Conservation (phyloP, 2,113 vertebrate species). For the Recurvirostra avosetta region DNA sequence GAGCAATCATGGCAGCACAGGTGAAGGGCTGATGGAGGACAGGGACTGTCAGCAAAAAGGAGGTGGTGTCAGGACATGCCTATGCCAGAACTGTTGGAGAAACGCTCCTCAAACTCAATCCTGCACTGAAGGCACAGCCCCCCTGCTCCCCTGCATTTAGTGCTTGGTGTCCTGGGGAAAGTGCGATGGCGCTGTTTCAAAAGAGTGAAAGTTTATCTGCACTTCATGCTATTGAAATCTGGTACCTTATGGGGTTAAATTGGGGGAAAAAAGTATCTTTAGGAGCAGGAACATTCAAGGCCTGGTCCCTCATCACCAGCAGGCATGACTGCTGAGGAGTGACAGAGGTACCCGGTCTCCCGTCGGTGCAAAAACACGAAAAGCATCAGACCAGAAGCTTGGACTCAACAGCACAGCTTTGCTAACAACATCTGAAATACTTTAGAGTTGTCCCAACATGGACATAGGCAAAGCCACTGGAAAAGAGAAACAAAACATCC, state of each 20-base stretch:
- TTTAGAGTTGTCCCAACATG: background rate
- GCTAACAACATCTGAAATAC: background rate
- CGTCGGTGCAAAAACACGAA: background rate
- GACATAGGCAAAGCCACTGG: background rate
- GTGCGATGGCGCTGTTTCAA: accelerated
- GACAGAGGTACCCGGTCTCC: background rate
- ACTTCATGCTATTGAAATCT: accelerated
- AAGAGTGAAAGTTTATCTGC: too few relatives aligned
- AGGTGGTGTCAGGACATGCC: background rate
- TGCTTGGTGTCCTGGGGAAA: background rate
- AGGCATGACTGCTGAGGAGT: accelerated
- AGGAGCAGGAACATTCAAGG: background rate
- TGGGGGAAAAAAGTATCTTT: background rate
- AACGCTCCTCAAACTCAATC: background rate
- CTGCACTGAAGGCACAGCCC: background rate
- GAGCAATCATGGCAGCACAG: background rate
- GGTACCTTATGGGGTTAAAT: background rate
- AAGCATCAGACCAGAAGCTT: background rate
- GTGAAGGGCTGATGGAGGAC: background rate
- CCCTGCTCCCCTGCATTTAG: accelerated
- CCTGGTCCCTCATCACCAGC: background rate
- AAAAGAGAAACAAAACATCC: background rate
- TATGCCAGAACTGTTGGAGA: background rate
- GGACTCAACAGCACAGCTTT: background rate
- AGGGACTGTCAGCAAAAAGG: background rate